Evolutionary conservation across 2,797 vertebrate species (phyloP).

Genomic region (Schizopygopsis pylzovi): DNA sequence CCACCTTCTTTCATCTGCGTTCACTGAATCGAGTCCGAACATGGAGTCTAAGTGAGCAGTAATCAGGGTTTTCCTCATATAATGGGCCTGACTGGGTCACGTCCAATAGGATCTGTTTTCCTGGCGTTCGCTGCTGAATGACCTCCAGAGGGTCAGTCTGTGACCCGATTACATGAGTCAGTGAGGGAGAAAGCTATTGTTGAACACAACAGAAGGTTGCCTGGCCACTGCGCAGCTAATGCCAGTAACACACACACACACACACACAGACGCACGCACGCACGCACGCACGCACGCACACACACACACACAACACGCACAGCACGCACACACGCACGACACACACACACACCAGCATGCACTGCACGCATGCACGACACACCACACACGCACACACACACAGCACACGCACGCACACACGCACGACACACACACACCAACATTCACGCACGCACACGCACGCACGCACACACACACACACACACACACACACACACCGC

Average conservation of each 20-base stretch:
- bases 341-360: no score
- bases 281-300: no score
- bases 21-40: neutral
- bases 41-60: neutral
- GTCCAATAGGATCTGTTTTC: neutral
- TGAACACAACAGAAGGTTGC: slow-evolving; percentile 32
- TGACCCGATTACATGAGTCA: slow-evolving; percentile 43
- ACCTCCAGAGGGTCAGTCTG: slow-evolving; percentile 4
- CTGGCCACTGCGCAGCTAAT: slow-evolving; percentile 32
- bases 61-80: slow-evolving; percentile 27
- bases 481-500: neutral
- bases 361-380: no score
- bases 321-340: no score
- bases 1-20: neutral
- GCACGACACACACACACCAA: neutral
- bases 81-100: slow-evolving; percentile 19
- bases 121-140: slow-evolving; percentile 30
- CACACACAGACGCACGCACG: no score
- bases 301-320: neutral
- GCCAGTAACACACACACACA: neutral
- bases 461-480: neutral
- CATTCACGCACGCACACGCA: neutral
- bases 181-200: slow-evolving; percentile 35
- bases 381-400: neutral
- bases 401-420: neutral